A percentile compares a stretch with the other conserved stretches of the same genome.
Evolutionary conservation across 2,797 vertebrate genomes (phyloP).

Genomic region (Stomatorhinus walkeri): DNA sequence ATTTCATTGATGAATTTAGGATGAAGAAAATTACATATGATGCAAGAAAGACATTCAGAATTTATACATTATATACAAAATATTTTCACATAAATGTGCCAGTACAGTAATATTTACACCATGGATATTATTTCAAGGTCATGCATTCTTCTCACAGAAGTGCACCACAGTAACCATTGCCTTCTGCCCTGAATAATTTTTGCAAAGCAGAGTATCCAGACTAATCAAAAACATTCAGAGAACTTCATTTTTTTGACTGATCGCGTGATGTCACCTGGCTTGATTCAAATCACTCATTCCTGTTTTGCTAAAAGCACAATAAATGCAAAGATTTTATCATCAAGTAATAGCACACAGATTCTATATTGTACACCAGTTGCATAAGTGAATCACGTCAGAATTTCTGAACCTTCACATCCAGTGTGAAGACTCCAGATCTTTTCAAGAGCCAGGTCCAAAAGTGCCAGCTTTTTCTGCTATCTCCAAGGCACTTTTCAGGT

Average conservation of each 20-base stretch:
- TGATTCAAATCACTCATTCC: neutral
- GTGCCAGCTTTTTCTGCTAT: slow-evolving; percentile 89
- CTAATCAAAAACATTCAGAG: neutral
- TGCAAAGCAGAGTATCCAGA: neutral
- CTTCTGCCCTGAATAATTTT: neutral
- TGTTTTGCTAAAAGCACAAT: neutral
- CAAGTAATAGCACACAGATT: neutral
- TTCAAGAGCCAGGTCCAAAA: slow-evolving; percentile 79
- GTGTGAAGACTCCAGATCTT: neutral
- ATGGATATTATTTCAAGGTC: neutral
- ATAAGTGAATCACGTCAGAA: neutral
- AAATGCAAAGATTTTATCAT: neutral
- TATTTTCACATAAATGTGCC: neutral
- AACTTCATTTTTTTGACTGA: neutral
- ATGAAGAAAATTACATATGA: neutral
- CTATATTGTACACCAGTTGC: neutral
- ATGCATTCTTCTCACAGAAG: neutral
- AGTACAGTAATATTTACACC: slow-evolving; percentile 15
- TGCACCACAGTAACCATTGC: neutral
- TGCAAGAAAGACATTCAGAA: neutral
- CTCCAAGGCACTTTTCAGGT: slow-evolving; percentile 85
- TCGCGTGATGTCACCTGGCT: neutral
- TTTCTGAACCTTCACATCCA: neutral
- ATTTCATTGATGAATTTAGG: neutral
- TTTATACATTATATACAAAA: slow-evolving; percentile 15